A percentile compares a stretch with the other conserved stretches of the same genome.
Conservation (phyloP, 2,797 vertebrate genomes). For the Halcyon chelicuti region DNA sequence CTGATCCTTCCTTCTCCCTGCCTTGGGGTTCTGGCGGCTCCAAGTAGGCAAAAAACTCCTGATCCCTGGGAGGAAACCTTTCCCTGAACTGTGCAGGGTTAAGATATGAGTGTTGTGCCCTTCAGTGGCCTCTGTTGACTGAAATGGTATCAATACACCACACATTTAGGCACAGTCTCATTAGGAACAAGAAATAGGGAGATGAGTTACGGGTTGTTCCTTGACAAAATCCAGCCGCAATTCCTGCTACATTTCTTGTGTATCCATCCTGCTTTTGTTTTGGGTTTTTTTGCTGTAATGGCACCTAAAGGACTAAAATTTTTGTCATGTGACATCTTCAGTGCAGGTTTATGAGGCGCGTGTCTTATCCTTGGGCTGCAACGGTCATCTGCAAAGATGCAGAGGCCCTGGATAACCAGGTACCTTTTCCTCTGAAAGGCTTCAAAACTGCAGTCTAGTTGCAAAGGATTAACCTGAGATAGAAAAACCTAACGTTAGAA, state of each 20-base stretch:
- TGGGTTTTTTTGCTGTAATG: not conserved
- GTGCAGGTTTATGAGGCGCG: not conserved
- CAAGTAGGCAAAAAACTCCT: not conserved
- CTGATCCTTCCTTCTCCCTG: not conserved
- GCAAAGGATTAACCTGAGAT: not conserved
- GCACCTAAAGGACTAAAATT: not conserved
- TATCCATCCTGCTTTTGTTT: not conserved
- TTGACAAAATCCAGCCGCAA: not conserved
- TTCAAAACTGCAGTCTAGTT: not conserved
- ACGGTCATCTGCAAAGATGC: not conserved
- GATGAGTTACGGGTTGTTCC: not conserved
- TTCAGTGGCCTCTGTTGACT: not conserved
- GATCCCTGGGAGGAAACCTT: fast-evolving
- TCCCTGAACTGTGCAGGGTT: not conserved
- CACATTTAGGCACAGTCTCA: fast-evolving
- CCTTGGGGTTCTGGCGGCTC: not conserved
- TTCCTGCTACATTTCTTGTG: not conserved
- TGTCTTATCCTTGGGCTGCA: not conserved
- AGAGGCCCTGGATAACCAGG: not conserved
- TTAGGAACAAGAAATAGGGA: not conserved
- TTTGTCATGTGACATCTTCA: not conserved
- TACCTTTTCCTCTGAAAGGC: not conserved
- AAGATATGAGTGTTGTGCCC: fast-evolving
- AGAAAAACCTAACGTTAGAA: not conserved
- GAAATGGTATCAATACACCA: not conserved